Evolutionary conservation across 2,797 vertebrate genomes (phyloP).

Genomic region (Falco berigora): DNA sequence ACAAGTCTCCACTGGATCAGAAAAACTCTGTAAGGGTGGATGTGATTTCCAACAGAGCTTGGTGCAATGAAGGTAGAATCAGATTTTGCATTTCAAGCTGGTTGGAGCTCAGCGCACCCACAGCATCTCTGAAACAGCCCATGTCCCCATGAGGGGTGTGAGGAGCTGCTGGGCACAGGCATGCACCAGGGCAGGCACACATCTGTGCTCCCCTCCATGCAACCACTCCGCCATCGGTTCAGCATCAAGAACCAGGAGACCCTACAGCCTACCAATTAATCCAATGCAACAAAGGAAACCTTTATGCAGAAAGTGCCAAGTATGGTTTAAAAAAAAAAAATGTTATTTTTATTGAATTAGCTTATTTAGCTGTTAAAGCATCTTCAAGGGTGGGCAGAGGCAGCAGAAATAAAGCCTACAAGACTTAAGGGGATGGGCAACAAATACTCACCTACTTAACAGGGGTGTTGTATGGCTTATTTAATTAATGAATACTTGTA

Average conservation of each 20-base stretch:
- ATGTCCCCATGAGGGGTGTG: rapidly evolving
- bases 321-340: not conserved
- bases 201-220: not conserved
- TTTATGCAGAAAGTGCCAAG: not conserved
- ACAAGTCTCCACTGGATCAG: not conserved
- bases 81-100: not conserved
- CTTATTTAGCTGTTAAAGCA: not conserved
- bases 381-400: constrained; percentile 3
- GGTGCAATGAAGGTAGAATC: not conserved
- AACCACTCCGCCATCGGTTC: rapidly evolving
- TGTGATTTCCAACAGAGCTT: not conserved
- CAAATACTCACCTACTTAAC: constrained; percentile 38
- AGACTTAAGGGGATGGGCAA: constrained; percentile 44
- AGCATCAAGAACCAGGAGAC: not conserved
- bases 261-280: not conserved
- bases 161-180: not conserved
- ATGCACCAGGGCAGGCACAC: rapidly evolving
- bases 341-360: constrained; percentile 1
- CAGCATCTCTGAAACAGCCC: not conserved
- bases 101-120: rapidly evolving
- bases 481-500: constrained; percentile 56
- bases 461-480: constrained; percentile 45
- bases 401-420: constrained; percentile 9
- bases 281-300: not conserved
- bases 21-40: not conserved